Conservation (phyloP, 2,797 vertebrate genomes). For the Pipistrellus kuhlii region DNA sequence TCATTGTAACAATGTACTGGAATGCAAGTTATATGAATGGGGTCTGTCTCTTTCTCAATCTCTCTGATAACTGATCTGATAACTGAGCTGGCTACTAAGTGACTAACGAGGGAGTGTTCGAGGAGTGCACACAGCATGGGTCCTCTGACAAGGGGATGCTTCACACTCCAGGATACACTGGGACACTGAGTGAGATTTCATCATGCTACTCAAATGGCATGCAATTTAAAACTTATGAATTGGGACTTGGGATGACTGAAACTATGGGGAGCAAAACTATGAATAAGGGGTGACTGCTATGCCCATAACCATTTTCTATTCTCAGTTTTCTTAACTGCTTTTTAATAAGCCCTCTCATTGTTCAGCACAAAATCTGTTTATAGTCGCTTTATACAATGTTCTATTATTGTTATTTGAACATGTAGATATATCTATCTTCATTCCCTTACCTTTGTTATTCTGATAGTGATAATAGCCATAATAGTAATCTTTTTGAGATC, state of each 20-base stretch:
- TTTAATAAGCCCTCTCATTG: conserved; percentile 55
- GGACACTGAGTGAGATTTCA: background rate
- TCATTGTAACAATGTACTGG: background rate
- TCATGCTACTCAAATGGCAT: background rate
- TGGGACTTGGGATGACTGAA: background rate
- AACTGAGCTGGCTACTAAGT: background rate
- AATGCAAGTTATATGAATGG: background rate
- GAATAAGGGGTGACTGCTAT: background rate
- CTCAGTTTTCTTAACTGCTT: conserved; percentile 55
- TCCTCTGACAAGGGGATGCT: background rate
- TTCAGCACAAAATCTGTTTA: conserved; percentile 71
- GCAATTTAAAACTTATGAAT: background rate
- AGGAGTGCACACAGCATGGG: background rate
- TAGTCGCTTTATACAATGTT: conserved; percentile 44
- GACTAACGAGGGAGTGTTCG: background rate
- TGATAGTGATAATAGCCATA: conserved; percentile 63
- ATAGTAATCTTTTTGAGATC: background rate
- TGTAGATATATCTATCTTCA: conserved; percentile 47
- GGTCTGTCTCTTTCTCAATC: background rate
- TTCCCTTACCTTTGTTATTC: conserved; percentile 53
- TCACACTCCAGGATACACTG: background rate
- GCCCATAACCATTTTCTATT: conserved; percentile 39
- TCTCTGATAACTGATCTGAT: background rate
- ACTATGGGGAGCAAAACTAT: background rate
- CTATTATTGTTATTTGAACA: conserved; percentile 45